Evolutionary conservation across 2,888 invertebrate genomes (phyloP).

Genomic region (Hypena proboscidalis): DNA sequence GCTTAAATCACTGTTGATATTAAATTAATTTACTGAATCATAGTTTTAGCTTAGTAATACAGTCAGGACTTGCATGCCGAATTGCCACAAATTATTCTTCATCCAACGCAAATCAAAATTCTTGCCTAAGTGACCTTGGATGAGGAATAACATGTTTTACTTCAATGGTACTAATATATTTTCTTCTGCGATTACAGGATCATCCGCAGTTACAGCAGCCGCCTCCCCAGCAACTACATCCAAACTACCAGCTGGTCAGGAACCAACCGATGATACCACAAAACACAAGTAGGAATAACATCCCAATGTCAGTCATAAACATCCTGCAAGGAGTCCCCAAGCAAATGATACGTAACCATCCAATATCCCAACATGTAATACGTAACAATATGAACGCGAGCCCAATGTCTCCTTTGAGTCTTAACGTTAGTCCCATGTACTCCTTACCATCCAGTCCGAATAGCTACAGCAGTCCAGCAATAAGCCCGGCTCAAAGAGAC

Average conservation of each 20-base stretch:
- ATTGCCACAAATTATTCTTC: too few relatives aligned
- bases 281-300: conserved; percentile 46
- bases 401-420: conserved; percentile 70
- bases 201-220: conserved; percentile 51
- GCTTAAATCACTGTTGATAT: too few relatives aligned
- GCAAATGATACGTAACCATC: conserved; percentile 52
- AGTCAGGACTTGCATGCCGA: too few relatives aligned
- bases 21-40: too few relatives aligned
- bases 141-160: too few relatives aligned
- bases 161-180: conserved; percentile 33
- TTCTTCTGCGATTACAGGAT: conserved; percentile 63
- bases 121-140: too few relatives aligned
- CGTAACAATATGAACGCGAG: conserved; percentile 46
- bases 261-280: conserved; percentile 45
- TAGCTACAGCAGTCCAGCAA: conserved; percentile 68
- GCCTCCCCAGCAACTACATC: conserved; percentile 45
- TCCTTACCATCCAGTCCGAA: conserved; percentile 71
- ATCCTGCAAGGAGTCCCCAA: conserved; percentile 59
- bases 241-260: conserved; percentile 57
- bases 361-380: conserved; percentile 42
- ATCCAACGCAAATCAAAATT: too few relatives aligned
- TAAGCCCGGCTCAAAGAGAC: conserved; percentile 70
- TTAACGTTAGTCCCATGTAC: conserved; percentile 72
- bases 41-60: too few relatives aligned
- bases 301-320: conserved; percentile 67